A percentile compares a stretch with the other conserved stretches of the same genome.
phyloP scores from a whole-genome alignment of 2,888 invertebrate species.

The Matsumyia berberina region DNA sequence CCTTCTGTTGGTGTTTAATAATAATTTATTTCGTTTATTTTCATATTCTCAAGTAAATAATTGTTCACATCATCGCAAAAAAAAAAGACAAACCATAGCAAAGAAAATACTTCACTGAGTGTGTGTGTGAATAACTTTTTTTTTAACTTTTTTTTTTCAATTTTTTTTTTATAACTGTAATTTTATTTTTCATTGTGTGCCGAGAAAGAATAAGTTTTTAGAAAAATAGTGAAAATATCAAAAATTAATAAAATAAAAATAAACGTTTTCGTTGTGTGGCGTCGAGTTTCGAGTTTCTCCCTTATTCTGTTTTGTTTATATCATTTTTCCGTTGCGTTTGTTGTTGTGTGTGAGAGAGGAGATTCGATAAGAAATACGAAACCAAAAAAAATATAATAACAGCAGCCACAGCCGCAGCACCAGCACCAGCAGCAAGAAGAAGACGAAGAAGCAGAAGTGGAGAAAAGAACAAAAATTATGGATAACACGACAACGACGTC shows the following conservation, averaged over 20 bases:
- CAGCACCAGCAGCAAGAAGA: conserved; percentile 51
- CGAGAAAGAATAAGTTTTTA: conserved; percentile 38
- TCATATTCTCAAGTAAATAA: conserved; percentile 39
- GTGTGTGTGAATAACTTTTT: conserved; percentile 59
- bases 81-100: conserved; percentile 11
- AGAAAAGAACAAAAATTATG: conserved; percentile 72
- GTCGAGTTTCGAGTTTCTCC: conserved; percentile 66
- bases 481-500: conserved; percentile 77
- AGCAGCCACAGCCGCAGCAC: conserved; percentile 20
- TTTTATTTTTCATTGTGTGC: conserved; percentile 64
- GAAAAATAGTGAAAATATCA: conserved; percentile 48
- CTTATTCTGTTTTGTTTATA: conserved; percentile 66
- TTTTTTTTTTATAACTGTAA: conserved; percentile 66
- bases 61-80: conserved; percentile 28
- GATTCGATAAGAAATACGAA: conserved; percentile 66
- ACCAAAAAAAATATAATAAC: conserved; percentile 64
- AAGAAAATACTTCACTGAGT: conserved; percentile 37
- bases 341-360: conserved; percentile 70
- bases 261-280: conserved; percentile 59
- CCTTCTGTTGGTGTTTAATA: conserved; percentile 37
- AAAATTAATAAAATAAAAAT: conserved; percentile 42
- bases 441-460: conserved; percentile 47
- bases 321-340: conserved; percentile 67
- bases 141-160: conserved; percentile 67
- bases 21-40: conserved; percentile 41